Evolutionary conservation across 2,113 vertebrate species (phyloP).

Genomic region (Chaenocephalus aceratus): DNA sequence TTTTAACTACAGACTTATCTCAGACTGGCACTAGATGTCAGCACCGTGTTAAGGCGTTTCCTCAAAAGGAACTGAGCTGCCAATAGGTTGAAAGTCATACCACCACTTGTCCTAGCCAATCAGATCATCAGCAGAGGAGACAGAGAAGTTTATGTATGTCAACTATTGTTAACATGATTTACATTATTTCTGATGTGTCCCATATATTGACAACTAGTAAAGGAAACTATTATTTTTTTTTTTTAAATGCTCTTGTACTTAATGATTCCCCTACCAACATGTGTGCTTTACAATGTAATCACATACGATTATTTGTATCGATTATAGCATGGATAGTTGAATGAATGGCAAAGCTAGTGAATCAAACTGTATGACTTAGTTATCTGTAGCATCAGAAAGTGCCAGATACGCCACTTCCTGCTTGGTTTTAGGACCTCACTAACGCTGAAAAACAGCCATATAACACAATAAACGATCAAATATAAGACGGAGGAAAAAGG

Average conservation of each 20-base stretch:
- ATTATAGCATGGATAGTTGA: not conserved
- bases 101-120: constrained; percentile 79
- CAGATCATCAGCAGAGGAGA: constrained; percentile 52
- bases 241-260: too few relatives aligned
- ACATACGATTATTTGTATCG: not conserved
- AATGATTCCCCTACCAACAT: not conserved
- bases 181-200: not conserved
- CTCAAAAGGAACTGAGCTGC: constrained; percentile 25
- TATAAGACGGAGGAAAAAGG: too few relatives aligned
- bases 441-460: not conserved
- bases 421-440: not conserved
- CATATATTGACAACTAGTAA: not conserved
- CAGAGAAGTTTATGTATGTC: constrained; percentile 49
- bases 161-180: not conserved
- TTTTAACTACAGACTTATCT: not conserved
- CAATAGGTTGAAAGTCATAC: constrained; percentile 81
- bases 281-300: not conserved
- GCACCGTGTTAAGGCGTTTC: constrained; percentile 37
- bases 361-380: not conserved
- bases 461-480: not conserved
- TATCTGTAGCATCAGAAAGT: not conserved
- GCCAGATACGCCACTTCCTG: not conserved
- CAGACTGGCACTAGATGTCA: constrained; percentile 78
- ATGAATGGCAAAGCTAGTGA: not conserved
- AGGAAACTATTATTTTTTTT: not conserved